These are phyloP conservation scores for Agrochola lota DNA, from an alignment of 2,888 invertebrate genomes.

Conservation along the genomic window DNA sequence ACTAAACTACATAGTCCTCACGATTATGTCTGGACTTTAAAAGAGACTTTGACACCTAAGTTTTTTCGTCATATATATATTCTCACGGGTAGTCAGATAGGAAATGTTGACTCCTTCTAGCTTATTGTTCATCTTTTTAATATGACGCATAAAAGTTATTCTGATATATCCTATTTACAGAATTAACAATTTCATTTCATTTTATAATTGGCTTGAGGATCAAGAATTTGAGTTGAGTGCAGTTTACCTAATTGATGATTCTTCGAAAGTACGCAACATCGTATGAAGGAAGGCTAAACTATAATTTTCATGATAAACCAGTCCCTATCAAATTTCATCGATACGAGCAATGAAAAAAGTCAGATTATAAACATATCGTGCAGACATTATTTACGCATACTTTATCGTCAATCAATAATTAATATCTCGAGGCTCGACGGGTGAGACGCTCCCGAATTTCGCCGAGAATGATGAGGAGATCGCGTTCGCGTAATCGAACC, in stretches of 20 bases:
- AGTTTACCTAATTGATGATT: constrained; percentile 37
- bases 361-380: constrained; percentile 73
- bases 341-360: constrained; percentile 70
- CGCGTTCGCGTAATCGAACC: constrained; percentile 90
- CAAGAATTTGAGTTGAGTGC: constrained; percentile 15
- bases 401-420: constrained; percentile 90
- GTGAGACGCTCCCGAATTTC: constrained; percentile 90
- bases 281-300: constrained; percentile 48
- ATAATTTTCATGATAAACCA: constrained; percentile 60
- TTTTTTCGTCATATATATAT: too few species aligned
- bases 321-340: constrained; percentile 61
- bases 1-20: too few species aligned
- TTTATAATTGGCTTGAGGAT: constrained; percentile 1
- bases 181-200: too few species aligned
- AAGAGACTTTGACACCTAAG: too few species aligned
- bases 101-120: too few species aligned
- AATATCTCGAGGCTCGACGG: constrained; percentile 88
- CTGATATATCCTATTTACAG: too few species aligned
- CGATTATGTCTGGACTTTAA: too few species aligned
- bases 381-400: constrained; percentile 86
- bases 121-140: too few species aligned
- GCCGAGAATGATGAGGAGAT: constrained; percentile 88
- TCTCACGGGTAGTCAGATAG: too few species aligned
- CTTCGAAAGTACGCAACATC: constrained; percentile 28
- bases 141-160: too few species aligned